Evolutionary conservation across 2,113 vertebrate species (phyloP), one percentile per base, ranked within the genome.

Genomic region (Sorex araneus): DNA sequence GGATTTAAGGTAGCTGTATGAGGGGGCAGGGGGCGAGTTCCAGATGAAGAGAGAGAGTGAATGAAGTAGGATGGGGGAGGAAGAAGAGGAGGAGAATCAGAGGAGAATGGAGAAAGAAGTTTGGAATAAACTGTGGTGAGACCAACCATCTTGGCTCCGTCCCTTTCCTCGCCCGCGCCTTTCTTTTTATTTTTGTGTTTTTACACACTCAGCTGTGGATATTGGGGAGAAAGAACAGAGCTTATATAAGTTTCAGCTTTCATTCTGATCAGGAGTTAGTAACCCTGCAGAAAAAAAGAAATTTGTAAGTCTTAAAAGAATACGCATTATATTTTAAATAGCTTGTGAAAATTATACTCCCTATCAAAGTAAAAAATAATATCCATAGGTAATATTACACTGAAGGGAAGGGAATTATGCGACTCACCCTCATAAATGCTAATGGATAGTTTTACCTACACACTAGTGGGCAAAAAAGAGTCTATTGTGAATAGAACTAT

Each of bases 201-300:
- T n/a, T n/a, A n/a, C n/a, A n/a, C n/a, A n/a, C 95, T 97, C 97
- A 97, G 94, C 96, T 98, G 93, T 86, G 86, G 78, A 84, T 92
- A 87, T 87, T 87, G 32, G 88, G 95, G 96, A 97, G 91, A 89
- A 96, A 80, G 66, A 95, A 94, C 76, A 97, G 57, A 82, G 89
- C 82, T 96, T 96, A 88, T 87, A 71, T 90, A 84, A 94, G 57
- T 95, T 96, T 91, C 96, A 87, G 89, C 91, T 96, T 77, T 96
- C 91, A 8, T 93, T 97, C 30, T 89, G 92, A 15, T 87, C 86
- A 76, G 67, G 57, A 95, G 94, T 97, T 96, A 97, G 92, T 92
- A 96, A 90, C 85, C 88, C 96, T 95, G 87, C 75, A 96, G 96
- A 16, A 97, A 97, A 96, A 84, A 93, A n/a, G n/a, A n/a, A 82